These are phyloP conservation scores for Cataglyphis hispanica DNA, from an alignment of 1,140 invertebrate genomes.

Conservation along the genomic window DNA sequence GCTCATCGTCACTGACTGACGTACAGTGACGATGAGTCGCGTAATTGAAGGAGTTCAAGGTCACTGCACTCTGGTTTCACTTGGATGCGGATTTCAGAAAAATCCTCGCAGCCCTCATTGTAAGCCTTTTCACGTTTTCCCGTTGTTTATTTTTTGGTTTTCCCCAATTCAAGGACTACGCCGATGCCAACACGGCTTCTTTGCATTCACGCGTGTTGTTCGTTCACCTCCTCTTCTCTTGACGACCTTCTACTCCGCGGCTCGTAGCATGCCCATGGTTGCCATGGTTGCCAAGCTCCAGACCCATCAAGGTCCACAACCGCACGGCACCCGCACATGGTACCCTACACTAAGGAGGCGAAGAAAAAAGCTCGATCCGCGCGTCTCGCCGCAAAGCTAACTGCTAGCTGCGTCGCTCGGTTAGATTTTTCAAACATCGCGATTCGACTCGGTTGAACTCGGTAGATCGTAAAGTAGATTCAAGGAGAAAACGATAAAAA, in stretches of 20 bases:
- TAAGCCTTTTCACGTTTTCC: slow-evolving; percentile 2
- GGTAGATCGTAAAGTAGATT: not conserved
- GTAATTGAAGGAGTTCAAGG: slow-evolving; percentile 67
- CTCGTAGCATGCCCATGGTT: slow-evolving; percentile 63
- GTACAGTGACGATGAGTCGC: slow-evolving; percentile 49
- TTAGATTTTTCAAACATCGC: slow-evolving; percentile 64
- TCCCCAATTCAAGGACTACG: slow-evolving; percentile 75
- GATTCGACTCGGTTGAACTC: not conserved
- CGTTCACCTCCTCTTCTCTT: slow-evolving; percentile 66
- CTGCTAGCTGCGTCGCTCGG: slow-evolving; percentile 19
- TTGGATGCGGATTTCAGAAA: slow-evolving; percentile 27
- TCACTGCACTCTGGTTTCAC: slow-evolving; percentile 3
- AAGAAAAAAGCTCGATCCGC: slow-evolving; percentile 66
- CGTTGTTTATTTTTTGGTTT: slow-evolving; percentile 21
- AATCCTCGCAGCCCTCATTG: not conserved
- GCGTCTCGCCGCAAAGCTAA: slow-evolving; percentile 63
- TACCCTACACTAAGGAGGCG: slow-evolving; percentile 11
- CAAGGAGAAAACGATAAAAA: slow-evolving; percentile 8
- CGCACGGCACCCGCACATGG: slow-evolving; percentile 72
- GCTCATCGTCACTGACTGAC: not conserved
- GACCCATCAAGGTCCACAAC: slow-evolving; percentile 69
- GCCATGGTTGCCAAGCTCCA: slow-evolving; percentile 74
- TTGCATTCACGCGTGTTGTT: slow-evolving; percentile 73
- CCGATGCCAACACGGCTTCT: slow-evolving; percentile 64
- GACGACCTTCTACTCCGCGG: slow-evolving; percentile 61